Percentiles rank a stretch among this genome's conserved stretches.
Evolutionary conservation across 2,888 invertebrate genomes (phyloP).

Genomic region (Platynereis dumerilii): DNA sequence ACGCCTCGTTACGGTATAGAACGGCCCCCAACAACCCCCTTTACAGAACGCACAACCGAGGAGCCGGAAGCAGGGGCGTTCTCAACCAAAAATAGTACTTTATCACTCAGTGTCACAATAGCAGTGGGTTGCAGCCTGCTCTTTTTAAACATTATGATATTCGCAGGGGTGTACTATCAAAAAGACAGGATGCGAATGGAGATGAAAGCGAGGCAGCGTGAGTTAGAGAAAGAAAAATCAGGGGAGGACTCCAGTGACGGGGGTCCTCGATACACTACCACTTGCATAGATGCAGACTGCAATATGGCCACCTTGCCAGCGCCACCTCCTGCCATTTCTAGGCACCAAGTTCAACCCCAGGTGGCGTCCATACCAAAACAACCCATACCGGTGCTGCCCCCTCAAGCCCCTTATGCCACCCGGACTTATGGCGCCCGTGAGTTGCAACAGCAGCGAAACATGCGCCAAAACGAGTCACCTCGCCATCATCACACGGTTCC

Average conservation of each 20-base stretch:
- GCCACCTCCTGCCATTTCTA: constrained; percentile 8
- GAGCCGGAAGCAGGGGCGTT: constrained; percentile 13
- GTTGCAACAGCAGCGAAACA: not conserved
- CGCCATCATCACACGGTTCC: constrained; percentile 5
- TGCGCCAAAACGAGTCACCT: constrained; percentile 9
- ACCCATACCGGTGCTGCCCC: constrained; percentile 22
- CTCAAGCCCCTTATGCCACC: constrained; percentile 17
- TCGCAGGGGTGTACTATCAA: constrained; percentile 94
- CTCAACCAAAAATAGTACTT: constrained; percentile 20
- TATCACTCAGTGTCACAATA: constrained; percentile 67
- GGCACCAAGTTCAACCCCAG: constrained; percentile 24
- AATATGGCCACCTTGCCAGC: constrained; percentile 10
- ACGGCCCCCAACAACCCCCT: not conserved
- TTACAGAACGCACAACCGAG: not conserved
- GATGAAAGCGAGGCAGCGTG: constrained; percentile 40
- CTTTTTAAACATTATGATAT: constrained; percentile 89
- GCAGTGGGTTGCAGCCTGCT: constrained; percentile 92
- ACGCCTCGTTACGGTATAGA: not conserved
- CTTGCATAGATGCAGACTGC: not conserved
- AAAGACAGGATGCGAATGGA: constrained; percentile 54
- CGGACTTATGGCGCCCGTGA: constrained; percentile 4
- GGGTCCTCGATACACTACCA: not conserved
- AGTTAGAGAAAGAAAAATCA: constrained; percentile 31
- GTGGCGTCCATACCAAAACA: constrained; percentile 12
- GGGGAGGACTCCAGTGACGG: constrained; percentile 1